phyloP scores from a whole-genome alignment of 2,113 vertebrate species.

The Leucopsar rothschildi region DNA sequence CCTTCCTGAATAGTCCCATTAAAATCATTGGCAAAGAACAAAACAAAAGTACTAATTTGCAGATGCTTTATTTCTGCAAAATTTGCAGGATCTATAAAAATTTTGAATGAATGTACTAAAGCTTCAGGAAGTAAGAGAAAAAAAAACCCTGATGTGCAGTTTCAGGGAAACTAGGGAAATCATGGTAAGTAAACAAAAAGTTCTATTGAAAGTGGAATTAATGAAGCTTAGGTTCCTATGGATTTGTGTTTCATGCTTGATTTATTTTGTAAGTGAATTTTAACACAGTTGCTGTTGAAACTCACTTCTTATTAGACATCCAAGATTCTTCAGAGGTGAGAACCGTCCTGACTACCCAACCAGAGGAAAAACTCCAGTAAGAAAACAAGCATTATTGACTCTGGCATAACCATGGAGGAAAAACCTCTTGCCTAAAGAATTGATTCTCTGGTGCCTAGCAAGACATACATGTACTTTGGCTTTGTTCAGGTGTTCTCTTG shows the following conservation, averaged over 20 bases:
- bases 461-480: not conserved
- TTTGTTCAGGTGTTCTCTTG: not conserved
- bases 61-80: not conserved
- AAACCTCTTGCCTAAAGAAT: not conserved
- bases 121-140: not conserved
- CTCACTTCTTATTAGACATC: not conserved
- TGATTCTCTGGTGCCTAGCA: not conserved
- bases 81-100: not conserved
- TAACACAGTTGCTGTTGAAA: slow-evolving; percentile 16
- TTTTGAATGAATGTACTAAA: not conserved
- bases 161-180: not conserved
- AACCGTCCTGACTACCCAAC: not conserved
- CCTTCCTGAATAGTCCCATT: not conserved
- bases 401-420: not conserved
- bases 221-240: slow-evolving; percentile 25
- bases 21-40: not conserved
- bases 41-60: not conserved
- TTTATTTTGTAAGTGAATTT: slow-evolving; percentile 47
- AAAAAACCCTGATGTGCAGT: accelerated
- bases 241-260: slow-evolving; percentile 37
- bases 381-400: not conserved
- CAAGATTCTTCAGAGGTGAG: not conserved
- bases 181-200: not conserved
- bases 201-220: slow-evolving; percentile 20
- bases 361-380: not conserved